These are phyloP conservation scores for Cebidichthys violaceus DNA, from an alignment of 2,113 vertebrate species.

Conservation along the genomic window DNA sequence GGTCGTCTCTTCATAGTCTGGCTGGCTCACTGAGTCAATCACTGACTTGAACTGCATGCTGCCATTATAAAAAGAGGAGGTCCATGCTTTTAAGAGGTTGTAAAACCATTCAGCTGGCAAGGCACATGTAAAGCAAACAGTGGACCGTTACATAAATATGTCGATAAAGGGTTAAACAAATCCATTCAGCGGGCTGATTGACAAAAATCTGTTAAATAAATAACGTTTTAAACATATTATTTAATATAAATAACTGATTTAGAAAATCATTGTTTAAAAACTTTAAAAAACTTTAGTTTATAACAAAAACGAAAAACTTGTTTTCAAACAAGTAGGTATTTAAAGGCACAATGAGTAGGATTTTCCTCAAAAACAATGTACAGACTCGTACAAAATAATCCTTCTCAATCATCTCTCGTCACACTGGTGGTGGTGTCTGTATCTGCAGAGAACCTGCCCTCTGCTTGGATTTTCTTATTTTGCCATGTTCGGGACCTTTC, in stretches of 20 bases:
- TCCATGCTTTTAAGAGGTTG: neutral
- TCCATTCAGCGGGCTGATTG: neutral
- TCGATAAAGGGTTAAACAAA: neutral
- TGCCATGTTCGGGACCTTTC: too few relatives aligned
- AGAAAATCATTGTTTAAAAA: neutral
- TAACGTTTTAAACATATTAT: neutral
- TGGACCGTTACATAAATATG: neutral
- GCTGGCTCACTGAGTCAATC: slow-evolving; percentile 10
- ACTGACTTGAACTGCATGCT: neutral
- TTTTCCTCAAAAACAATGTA: too few relatives aligned
- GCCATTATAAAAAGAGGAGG: slow-evolving; percentile 4
- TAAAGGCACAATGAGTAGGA: too few relatives aligned
- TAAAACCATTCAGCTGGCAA: slow-evolving; percentile 6
- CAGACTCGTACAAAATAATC: too few relatives aligned
- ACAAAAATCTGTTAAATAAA: neutral
- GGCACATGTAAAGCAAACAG: slow-evolving; percentile 22
- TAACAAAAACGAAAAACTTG: too few relatives aligned
- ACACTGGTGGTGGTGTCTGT: too few relatives aligned
- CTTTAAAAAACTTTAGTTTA: too few relatives aligned
- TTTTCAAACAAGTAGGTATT: neutral
- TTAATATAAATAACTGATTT: neutral
- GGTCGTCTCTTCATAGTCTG: neutral
- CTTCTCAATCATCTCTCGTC: too few relatives aligned
- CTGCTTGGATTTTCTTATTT: too few relatives aligned
- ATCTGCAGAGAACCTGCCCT: too few relatives aligned